phyloP scores from a whole-genome alignment of 2,888 invertebrate species.

The Papilio demoleus region DNA sequence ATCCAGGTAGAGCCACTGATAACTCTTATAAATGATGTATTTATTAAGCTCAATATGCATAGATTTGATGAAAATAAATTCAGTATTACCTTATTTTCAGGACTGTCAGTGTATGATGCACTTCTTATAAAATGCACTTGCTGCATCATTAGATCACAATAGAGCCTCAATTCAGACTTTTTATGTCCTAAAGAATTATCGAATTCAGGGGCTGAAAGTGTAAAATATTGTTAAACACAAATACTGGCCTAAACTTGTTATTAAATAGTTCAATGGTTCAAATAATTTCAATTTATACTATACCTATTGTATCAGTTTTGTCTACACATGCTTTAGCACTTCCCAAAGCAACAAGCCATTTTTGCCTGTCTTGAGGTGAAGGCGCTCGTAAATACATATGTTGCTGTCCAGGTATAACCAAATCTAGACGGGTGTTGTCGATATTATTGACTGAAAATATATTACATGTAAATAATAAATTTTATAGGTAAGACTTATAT shows the following conservation, averaged over 20 bases:
- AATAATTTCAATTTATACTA: neutral
- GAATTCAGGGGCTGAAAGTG: conserved; percentile 67
- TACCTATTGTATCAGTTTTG: conserved; percentile 42
- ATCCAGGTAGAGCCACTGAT: too few relatives aligned
- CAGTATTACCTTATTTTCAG: conserved; percentile 82
- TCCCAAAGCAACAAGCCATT: conserved; percentile 92
- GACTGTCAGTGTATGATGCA: conserved; percentile 83
- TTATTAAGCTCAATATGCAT: neutral
- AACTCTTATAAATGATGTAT: neutral
- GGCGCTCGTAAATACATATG: conserved; percentile 91
- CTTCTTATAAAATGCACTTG: conserved; percentile 90
- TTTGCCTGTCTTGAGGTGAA: conserved; percentile 90
- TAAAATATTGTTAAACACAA: neutral
- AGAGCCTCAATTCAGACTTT: conserved; percentile 90
- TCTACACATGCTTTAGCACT: conserved; percentile 90
- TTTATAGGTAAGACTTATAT: neutral
- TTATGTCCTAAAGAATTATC: conserved; percentile 86
- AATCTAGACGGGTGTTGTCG: conserved; percentile 88
- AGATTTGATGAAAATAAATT: neutral
- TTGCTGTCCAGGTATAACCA: conserved; percentile 92
- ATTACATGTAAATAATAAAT: neutral
- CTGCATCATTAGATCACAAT: conserved; percentile 93
- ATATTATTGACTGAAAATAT: conserved; percentile 86
- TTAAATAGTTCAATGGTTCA: neutral
- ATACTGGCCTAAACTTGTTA: neutral